Percentiles rank a stretch among this genome's conserved stretches.
Evolutionary conservation across 2,113 vertebrate species (phyloP).

Genomic region (Nesogale talazaci): DNA sequence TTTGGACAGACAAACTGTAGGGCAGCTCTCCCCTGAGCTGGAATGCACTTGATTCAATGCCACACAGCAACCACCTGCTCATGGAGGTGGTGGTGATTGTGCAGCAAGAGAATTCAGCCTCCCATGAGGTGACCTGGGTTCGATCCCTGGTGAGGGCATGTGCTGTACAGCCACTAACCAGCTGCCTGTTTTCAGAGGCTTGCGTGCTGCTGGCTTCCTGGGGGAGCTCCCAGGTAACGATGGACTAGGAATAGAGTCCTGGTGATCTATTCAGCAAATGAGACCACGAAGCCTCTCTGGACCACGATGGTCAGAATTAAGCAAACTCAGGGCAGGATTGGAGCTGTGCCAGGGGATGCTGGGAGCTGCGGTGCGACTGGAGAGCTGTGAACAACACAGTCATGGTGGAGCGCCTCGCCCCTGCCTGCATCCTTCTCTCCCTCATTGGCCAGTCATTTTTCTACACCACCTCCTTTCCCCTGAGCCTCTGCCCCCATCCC

Average conservation of each 20-base stretch:
- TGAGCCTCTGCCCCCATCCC: not conserved
- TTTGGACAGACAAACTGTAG: not conserved
- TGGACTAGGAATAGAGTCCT: not conserved
- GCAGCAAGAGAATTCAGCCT: not conserved
- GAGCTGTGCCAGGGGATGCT: not conserved
- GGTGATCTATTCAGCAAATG: not conserved
- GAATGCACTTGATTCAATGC: not conserved
- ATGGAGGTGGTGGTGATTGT: not conserved
- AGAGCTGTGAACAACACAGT: not conserved
- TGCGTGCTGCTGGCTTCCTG: not conserved
- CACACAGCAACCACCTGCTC: not conserved
- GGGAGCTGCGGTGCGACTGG: not conserved
- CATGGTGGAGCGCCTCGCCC: fast-evolving
- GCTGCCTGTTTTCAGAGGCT: not conserved
- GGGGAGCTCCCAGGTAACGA: not conserved
- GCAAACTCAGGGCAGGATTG: not conserved
- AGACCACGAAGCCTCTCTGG: not conserved
- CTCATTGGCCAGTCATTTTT: not conserved
- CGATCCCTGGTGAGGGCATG: not conserved
- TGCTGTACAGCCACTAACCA: not conserved
- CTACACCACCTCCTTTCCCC: not conserved
- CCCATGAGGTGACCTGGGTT: not conserved
- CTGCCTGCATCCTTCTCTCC: not conserved
- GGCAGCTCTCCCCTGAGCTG: not conserved
- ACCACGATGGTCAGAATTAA: not conserved